Evolutionary conservation across 2,797 vertebrate genomes (phyloP).

Genomic region (Ptychadena robeensis): DNA sequence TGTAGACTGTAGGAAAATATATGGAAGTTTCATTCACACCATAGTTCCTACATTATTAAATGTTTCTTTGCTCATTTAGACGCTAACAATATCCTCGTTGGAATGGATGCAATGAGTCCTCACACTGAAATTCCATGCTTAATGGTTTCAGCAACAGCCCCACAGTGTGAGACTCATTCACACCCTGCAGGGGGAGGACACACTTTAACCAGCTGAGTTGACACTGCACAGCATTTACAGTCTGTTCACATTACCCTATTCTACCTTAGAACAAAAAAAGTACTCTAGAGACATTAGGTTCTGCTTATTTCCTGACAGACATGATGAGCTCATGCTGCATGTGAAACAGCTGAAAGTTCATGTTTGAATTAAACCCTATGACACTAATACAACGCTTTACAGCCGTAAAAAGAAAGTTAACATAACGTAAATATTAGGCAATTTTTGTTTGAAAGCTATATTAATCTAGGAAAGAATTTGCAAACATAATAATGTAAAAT

Average conservation of each 20-base stretch:
- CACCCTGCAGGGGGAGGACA: slow-evolving; percentile 61
- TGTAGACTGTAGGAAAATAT: not conserved
- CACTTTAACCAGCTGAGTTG: slow-evolving; percentile 58
- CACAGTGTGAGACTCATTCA: slow-evolving; percentile 61
- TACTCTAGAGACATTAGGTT: slow-evolving; percentile 61
- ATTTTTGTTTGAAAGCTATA: slow-evolving; percentile 11
- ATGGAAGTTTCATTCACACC: not conserved
- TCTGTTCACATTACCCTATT: slow-evolving; percentile 62
- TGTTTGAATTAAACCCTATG: slow-evolving; percentile 51
- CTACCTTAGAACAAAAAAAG: slow-evolving; percentile 59
- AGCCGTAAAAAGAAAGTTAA: slow-evolving; percentile 3
- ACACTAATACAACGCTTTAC: slow-evolving; percentile 42
- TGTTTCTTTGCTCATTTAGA: slow-evolving; percentile 52
- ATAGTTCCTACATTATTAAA: slow-evolving; percentile 37
- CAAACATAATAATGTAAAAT: not conserved
- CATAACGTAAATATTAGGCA: slow-evolving; percentile 28
- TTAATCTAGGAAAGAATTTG: not conserved
- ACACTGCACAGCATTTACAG: slow-evolving; percentile 60
- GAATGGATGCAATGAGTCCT: slow-evolving; percentile 48
- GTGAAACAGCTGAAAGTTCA: slow-evolving; percentile 43
- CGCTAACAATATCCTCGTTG: slow-evolving; percentile 51
- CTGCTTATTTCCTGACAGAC: slow-evolving; percentile 59
- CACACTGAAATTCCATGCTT: slow-evolving; percentile 57
- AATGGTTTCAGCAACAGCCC: slow-evolving; percentile 57
- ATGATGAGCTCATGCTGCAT: slow-evolving; percentile 58